Conservation (phyloP, 2,888 invertebrate genomes). For the Galerucella nymphaeae region DNA sequence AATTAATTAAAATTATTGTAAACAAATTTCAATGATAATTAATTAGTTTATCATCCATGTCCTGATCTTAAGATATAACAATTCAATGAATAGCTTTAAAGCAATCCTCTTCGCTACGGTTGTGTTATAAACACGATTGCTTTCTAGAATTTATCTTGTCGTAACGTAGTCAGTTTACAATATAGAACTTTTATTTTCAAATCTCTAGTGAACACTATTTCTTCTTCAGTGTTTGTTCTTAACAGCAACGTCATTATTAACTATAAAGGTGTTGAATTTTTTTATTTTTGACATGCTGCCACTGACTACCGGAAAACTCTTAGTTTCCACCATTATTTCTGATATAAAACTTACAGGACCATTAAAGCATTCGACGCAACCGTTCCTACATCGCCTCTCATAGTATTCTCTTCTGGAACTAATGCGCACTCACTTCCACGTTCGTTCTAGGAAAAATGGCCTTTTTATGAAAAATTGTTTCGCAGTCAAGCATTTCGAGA, state of each 20-base stretch:
- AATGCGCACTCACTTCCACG: constrained; percentile 36
- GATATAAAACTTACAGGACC: constrained; percentile 39
- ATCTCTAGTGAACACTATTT: not conserved
- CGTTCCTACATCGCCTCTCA: constrained; percentile 36
- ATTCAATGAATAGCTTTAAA: too few relatives aligned
- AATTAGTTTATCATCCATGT: too few relatives aligned
- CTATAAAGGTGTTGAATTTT: constrained; percentile 3
- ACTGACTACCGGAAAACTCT: constrained; percentile 24
- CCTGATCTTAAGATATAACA: too few relatives aligned
- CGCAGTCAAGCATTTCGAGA: constrained; percentile 32
- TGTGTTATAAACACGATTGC: not conserved
- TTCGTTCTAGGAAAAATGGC: constrained; percentile 33
- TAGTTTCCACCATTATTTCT: constrained; percentile 30
- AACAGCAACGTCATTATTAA: not conserved
- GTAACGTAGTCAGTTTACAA: not conserved
- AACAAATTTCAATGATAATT: too few relatives aligned
- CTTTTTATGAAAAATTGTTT: constrained; percentile 41
- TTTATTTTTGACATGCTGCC: constrained; percentile 24
- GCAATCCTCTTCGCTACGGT: too few relatives aligned
- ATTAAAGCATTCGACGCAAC: constrained; percentile 35
- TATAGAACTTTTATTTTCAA: constrained; percentile 2
- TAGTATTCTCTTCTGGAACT: constrained; percentile 38
- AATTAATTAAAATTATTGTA: too few relatives aligned
- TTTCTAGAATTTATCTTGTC: not conserved
- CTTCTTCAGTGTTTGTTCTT: constrained; percentile 6